phyloP scores from a whole-genome alignment of 2,888 invertebrate species.

The Temnothorax rugatulus region DNA sequence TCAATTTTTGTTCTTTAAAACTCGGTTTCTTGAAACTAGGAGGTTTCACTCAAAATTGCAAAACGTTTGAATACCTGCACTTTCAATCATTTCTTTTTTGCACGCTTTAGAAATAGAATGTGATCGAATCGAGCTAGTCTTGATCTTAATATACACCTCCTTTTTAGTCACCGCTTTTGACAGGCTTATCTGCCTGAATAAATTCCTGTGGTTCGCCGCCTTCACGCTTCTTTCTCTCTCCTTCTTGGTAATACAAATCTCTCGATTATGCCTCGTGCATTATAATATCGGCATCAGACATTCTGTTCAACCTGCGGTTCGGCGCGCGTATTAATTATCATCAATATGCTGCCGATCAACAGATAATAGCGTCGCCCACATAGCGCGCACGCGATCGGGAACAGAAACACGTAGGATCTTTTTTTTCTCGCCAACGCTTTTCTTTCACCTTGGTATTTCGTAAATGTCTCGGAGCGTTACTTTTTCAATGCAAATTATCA shows the following conservation, averaged over 20 bases:
- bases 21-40: too few species aligned
- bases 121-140: not conserved
- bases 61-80: not conserved
- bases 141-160: constrained; percentile 14
- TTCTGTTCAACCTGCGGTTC: constrained; percentile 65
- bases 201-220: constrained; percentile 57
- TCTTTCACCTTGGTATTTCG: constrained; percentile 45
- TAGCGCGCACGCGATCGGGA: constrained; percentile 38
- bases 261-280: constrained; percentile 68
- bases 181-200: not conserved
- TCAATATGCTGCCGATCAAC: constrained; percentile 52
- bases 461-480: constrained; percentile 2
- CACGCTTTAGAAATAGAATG: not conserved
- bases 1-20: constrained; percentile 1
- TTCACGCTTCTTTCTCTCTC: constrained; percentile 57
- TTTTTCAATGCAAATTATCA: constrained; percentile 21
- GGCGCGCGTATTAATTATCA: constrained; percentile 66
- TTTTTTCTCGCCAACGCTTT: constrained; percentile 46
- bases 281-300: constrained; percentile 60
- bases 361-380: constrained; percentile 67
- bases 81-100: constrained; percentile 1
- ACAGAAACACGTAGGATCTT: constrained; percentile 43
- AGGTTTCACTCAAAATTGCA: not conserved
- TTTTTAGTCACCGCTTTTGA: constrained; percentile 16
- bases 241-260: constrained; percentile 59